phyloP scores from a whole-genome alignment of 2,888 invertebrate genomes.

The Drosophila phalerata region DNA sequence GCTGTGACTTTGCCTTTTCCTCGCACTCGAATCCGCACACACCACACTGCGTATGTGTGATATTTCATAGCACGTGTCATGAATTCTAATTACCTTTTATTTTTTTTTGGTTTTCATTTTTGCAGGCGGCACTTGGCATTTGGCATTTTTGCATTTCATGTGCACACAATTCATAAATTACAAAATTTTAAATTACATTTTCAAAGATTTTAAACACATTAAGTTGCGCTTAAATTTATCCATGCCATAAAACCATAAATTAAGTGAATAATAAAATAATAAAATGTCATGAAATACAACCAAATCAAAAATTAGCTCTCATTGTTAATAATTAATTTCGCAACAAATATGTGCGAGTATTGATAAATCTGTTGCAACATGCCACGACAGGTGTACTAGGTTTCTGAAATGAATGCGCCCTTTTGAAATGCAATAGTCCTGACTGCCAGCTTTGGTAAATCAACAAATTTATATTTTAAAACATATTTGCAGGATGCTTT shows the following conservation, averaged over 20 bases:
- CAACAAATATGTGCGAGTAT: constrained; percentile 17
- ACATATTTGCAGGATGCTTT: constrained; percentile 17
- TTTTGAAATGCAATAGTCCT: constrained; percentile 1
- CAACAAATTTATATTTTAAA: constrained; percentile 9
- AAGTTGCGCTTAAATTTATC: constrained; percentile 18
- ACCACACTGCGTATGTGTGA: constrained; percentile 76
- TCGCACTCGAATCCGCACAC: constrained; percentile 13
- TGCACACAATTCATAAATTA: constrained; percentile 69
- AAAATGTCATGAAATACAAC: constrained; percentile 28
- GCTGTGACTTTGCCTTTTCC: constrained; percentile 42
- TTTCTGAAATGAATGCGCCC: background rate
- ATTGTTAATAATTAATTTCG: constrained; percentile 67
- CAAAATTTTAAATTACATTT: constrained; percentile 61
- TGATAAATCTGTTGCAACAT: constrained; percentile 9
- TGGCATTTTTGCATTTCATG: constrained; percentile 49
- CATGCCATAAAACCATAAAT: constrained; percentile 5
- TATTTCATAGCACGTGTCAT: constrained; percentile 80
- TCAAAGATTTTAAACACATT: constrained; percentile 41
- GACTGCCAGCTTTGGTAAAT: constrained; percentile 14
- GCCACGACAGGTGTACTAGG: constrained; percentile 1
- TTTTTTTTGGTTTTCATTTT: constrained; percentile 35
- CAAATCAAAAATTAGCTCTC: constrained; percentile 58
- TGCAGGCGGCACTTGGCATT: constrained; percentile 11
- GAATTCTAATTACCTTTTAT: constrained; percentile 80
- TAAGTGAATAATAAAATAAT: constrained; percentile 4